Conservation (phyloP, 1,140 invertebrate species). For the Cydia pomonella region DNA sequence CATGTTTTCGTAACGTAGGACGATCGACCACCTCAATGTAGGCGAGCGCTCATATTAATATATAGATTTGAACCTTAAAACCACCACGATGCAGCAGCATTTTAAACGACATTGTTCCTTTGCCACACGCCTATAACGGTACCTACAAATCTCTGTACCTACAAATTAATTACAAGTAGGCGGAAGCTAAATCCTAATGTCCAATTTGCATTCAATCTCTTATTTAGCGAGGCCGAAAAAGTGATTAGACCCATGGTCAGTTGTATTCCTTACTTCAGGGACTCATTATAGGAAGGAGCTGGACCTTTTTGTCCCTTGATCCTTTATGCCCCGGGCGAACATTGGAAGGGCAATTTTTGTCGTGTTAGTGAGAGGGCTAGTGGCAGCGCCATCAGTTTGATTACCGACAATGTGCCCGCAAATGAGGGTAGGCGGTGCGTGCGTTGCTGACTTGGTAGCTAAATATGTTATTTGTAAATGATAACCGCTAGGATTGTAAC, state of each 20-base stretch:
- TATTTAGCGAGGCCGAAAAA: background rate
- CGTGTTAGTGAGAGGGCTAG: slow-evolving; percentile 8
- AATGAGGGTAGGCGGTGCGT: slow-evolving; percentile 4
- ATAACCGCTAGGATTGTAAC: too few relatives aligned
- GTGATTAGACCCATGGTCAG: background rate
- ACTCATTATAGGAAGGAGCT: background rate
- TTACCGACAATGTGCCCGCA: slow-evolving; percentile 13
- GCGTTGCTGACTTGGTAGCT: too few relatives aligned
- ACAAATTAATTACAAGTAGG: background rate
- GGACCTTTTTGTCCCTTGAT: background rate
- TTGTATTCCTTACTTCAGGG: slow-evolving; percentile 10
- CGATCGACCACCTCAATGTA: too few relatives aligned
- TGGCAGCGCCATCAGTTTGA: slow-evolving; percentile 22
- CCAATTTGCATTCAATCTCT: background rate
- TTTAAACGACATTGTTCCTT: too few relatives aligned
- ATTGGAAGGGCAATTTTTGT: slow-evolving; percentile 19
- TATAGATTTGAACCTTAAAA: too few relatives aligned
- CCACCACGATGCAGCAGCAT: too few relatives aligned
- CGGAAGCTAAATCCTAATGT: background rate
- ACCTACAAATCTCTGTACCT: too few relatives aligned
- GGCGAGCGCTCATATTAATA: too few relatives aligned
- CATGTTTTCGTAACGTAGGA: too few relatives aligned
- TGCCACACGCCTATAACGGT: too few relatives aligned
- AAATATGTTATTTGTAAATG: background rate
- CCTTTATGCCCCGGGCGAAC: slow-evolving; percentile 15